Conservation (phyloP, 2,888 invertebrate genomes). For the Craniophora ligustri region DNA sequence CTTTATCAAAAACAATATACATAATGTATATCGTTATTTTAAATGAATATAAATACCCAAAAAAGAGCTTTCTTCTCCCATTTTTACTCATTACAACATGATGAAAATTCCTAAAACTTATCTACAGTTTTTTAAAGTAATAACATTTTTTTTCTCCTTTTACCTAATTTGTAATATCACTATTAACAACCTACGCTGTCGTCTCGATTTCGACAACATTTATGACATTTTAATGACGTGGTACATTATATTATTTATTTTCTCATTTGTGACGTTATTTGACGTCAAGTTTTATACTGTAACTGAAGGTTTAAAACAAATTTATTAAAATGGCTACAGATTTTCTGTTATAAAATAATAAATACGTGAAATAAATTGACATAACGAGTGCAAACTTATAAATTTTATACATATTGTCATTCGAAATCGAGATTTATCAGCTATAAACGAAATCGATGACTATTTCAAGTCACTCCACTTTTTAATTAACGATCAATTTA, state of each 20-base stretch:
- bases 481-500: conserved; percentile 67
- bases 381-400: conserved; percentile 48
- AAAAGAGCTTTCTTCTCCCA: conserved; percentile 60
- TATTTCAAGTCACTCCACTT: conserved; percentile 66
- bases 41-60: conserved; percentile 35
- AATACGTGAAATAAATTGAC: conserved; percentile 34
- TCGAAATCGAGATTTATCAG: conserved; percentile 80
- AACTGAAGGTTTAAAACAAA: conserved; percentile 5
- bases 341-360: too few species aligned
- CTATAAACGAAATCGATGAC: conserved; percentile 76
- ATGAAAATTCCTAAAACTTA: conserved; percentile 84
- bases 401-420: conserved; percentile 27
- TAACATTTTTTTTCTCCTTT: conserved; percentile 81
- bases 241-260: neutral
- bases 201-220: conserved; percentile 74
- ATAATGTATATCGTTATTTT: conserved; percentile 37
- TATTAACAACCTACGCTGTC: conserved; percentile 86
- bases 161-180: conserved; percentile 86
- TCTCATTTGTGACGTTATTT: neutral
- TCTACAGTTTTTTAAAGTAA: conserved; percentile 82
- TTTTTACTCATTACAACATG: conserved; percentile 76
- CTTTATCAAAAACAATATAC: conserved; percentile 65
- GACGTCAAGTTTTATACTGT: conserved; percentile 11
- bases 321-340: too few species aligned
- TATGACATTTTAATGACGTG: neutral